Conservation (phyloP, 2,113 vertebrate genomes). For the Paratilapia polleni region DNA sequence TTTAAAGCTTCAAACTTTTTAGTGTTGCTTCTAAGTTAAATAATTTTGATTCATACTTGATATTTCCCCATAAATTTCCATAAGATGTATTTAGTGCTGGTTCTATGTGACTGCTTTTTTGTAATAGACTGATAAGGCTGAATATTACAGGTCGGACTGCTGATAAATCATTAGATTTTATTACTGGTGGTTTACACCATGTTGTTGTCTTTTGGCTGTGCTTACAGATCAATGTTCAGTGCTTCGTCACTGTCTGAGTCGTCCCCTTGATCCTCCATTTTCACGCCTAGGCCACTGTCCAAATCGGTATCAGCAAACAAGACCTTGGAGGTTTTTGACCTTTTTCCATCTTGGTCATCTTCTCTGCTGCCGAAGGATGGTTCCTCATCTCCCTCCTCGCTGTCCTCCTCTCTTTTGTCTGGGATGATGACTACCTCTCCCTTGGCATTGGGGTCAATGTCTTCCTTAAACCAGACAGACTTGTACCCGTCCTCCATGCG, state of each 20-base stretch:
- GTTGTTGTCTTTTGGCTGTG: not conserved
- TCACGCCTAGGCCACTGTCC: slow-evolving; percentile 65
- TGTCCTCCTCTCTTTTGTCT: slow-evolving; percentile 62
- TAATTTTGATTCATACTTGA: not conserved
- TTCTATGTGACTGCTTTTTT: not conserved
- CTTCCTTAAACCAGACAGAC: slow-evolving; percentile 85
- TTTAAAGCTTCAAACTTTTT: not conserved
- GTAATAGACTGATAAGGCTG: not conserved
- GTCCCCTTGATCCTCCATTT: slow-evolving; percentile 16
- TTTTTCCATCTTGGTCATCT: slow-evolving; percentile 9
- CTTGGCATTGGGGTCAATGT: slow-evolving; percentile 80
- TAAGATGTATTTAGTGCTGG: not conserved
- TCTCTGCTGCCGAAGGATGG: not conserved
- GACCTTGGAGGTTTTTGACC: not conserved
- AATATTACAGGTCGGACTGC: not conserved
- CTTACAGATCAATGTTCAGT: slow-evolving; percentile 45
- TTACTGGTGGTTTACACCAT: not conserved
- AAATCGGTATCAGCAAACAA: slow-evolving; percentile 47
- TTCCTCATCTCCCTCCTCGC: slow-evolving; percentile 57
- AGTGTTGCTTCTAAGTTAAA: not conserved
- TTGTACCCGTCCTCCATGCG: slow-evolving; percentile 84
- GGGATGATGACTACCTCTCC: slow-evolving; percentile 82
- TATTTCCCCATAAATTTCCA: not conserved
- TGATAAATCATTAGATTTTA: slow-evolving; percentile 29
- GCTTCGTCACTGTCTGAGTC: not conserved